These are phyloP conservation scores for Anaspis maculata DNA, from an alignment of 2,888 invertebrate genomes.

Conservation along the genomic window DNA sequence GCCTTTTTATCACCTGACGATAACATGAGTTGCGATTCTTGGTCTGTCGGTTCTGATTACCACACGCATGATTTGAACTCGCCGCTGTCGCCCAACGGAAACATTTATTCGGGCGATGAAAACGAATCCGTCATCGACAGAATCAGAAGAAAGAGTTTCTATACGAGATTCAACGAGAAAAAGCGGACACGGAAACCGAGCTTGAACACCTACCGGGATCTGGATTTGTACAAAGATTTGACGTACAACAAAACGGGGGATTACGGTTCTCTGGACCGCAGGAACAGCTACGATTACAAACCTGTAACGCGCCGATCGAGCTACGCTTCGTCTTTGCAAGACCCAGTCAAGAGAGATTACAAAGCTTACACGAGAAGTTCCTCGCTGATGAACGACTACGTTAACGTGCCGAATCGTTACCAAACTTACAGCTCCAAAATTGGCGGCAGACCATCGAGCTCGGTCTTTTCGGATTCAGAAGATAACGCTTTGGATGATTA, in stretches of 20 bases:
- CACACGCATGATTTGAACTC: constrained; percentile 22
- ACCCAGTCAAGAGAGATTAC: constrained; percentile 22
- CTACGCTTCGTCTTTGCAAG: constrained; percentile 24
- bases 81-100: constrained; percentile 42
- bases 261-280: constrained; percentile 34
- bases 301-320: constrained; percentile 22
- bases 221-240: constrained; percentile 32
- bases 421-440: constrained; percentile 38
- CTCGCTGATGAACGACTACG: constrained; percentile 35
- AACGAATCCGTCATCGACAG: constrained; percentile 71
- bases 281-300: constrained; percentile 22
- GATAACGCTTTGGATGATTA: constrained; percentile 34
- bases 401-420: constrained; percentile 37
- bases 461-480: constrained; percentile 34
- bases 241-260: constrained; percentile 15
- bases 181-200: constrained; percentile 63
- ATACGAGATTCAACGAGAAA: constrained; percentile 80
- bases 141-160: constrained; percentile 82
- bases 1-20: constrained; percentile 55
- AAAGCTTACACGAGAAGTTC: constrained; percentile 32
- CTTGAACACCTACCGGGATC: constrained; percentile 43
- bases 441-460: constrained; percentile 21
- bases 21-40: constrained; percentile 51
- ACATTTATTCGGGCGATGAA: constrained; percentile 42
- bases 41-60: constrained; percentile 57